Percentiles rank a stretch among this genome's conserved stretches.
These are phyloP conservation scores for Actenoides lindsayi DNA, from an alignment of 2,113 vertebrate species.

Conservation along the genomic window DNA sequence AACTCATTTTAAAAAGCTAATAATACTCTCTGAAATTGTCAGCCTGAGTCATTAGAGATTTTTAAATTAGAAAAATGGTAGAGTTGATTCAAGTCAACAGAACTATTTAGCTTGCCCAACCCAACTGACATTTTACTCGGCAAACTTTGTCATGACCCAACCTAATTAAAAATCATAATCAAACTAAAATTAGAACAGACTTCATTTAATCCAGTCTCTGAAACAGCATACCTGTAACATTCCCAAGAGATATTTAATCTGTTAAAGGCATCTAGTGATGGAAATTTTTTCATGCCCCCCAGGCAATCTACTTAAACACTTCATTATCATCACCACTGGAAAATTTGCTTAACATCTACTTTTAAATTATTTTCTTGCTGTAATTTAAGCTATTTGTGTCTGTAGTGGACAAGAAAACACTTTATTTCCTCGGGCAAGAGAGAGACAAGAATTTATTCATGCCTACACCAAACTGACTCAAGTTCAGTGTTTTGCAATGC, in stretches of 20 bases:
- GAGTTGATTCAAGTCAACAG: not conserved
- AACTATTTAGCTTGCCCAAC: not conserved
- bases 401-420: not conserved
- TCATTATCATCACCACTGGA: not conserved
- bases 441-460: not conserved
- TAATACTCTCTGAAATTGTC: not conserved
- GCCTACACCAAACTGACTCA: not conserved
- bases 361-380: not conserved
- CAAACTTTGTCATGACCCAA: not conserved
- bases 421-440: not conserved
- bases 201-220: not conserved
- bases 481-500: not conserved
- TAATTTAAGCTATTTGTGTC: not conserved
- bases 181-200: not conserved
- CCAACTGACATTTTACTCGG: not conserved
- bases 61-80: slow-evolving; percentile 14
- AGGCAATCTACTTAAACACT: not conserved
- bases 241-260: not conserved
- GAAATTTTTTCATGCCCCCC: not conserved
- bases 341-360: not conserved
- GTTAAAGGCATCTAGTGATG: not conserved
- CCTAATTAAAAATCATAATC: slow-evolving; percentile 19
- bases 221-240: not conserved
- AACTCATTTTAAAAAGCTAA: slow-evolving; percentile 4
- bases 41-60: not conserved